A percentile compares a stretch with the other conserved stretches of the same genome.
Evolutionary conservation across 2,888 invertebrate species (phyloP).

Genomic region (Lycaena phlaeas): DNA sequence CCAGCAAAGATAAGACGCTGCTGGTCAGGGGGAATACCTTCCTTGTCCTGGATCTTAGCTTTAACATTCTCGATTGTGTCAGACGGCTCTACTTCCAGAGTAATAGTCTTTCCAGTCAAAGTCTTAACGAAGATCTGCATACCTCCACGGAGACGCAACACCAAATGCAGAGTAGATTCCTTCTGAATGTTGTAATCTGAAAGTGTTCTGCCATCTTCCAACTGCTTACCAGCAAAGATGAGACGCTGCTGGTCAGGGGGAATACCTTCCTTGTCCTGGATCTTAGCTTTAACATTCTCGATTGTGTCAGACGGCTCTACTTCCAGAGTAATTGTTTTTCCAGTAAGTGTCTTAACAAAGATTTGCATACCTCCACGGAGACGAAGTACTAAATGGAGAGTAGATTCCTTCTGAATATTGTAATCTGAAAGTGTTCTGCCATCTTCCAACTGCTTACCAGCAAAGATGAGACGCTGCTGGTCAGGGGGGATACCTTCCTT

Average conservation of each 20-base stretch:
- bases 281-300: conserved; percentile 32
- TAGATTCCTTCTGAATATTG: conserved; percentile 34
- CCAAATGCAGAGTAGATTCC: conserved; percentile 34
- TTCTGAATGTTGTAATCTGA: conserved; percentile 38
- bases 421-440: conserved; percentile 38
- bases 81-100: conserved; percentile 29
- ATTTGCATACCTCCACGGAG: conserved; percentile 32
- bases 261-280: conserved; percentile 31
- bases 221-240: conserved; percentile 31
- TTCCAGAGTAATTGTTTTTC: conserved; percentile 32
- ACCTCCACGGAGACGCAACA: conserved; percentile 33
- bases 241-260: conserved; percentile 32
- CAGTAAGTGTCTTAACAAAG: conserved; percentile 32
- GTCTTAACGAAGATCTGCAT: conserved; percentile 39
- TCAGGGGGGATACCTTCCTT: conserved; percentile 41
- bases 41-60: conserved; percentile 19
- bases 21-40: conserved; percentile 32
- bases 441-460: conserved; percentile 38
- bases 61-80: conserved; percentile 21
- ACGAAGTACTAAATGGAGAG: conserved; percentile 27
- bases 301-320: conserved; percentile 30
- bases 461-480: conserved; percentile 37
- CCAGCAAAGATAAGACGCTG: conserved; percentile 23
- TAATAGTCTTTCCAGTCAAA: conserved; percentile 32
- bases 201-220: conserved; percentile 30